phyloP scores from a whole-genome alignment of 2,888 invertebrate species.

The Altica lythri region DNA sequence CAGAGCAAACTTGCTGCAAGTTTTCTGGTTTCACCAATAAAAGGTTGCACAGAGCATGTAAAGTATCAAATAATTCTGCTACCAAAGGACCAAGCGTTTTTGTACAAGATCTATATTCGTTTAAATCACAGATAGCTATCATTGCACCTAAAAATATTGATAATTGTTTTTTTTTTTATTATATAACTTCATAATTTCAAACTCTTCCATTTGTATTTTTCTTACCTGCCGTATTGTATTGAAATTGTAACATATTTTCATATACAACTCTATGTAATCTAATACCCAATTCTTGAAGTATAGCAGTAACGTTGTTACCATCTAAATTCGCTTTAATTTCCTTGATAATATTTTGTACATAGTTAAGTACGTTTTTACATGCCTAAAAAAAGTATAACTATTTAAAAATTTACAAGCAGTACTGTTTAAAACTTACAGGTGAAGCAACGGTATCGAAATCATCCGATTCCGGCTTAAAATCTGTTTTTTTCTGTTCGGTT shows the following conservation, averaged over 20 bases:
- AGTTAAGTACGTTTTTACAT: conserved; percentile 82
- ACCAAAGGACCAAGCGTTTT: conserved; percentile 77
- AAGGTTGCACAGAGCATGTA: conserved; percentile 95
- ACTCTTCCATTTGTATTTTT: neutral
- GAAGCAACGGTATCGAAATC: conserved; percentile 82
- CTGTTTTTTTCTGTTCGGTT: conserved; percentile 93
- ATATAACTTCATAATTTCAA: neutral
- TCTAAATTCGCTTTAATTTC: conserved; percentile 84
- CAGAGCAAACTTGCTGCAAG: conserved; percentile 91
- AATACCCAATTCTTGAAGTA: conserved; percentile 86
- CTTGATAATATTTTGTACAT: conserved; percentile 75
- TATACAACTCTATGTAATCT: conserved; percentile 92
- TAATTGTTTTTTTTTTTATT: neutral
- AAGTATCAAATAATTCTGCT: conserved; percentile 88
- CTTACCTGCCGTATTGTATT: conserved; percentile 88
- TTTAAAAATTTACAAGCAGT: too few relatives aligned
- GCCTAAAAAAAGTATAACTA: conserved; percentile 63
- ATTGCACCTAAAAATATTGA: conserved; percentile 75
- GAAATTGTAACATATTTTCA: conserved; percentile 92
- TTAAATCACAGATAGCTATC: conserved; percentile 97
- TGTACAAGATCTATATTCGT: conserved; percentile 92
- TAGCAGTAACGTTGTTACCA: conserved; percentile 87
- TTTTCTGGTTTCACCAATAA: conserved; percentile 95
- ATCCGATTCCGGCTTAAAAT: conserved; percentile 88
- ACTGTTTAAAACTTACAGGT: conserved; percentile 69